Conservation (phyloP, 2,113 vertebrate genomes). For the Otis tarda region DNA sequence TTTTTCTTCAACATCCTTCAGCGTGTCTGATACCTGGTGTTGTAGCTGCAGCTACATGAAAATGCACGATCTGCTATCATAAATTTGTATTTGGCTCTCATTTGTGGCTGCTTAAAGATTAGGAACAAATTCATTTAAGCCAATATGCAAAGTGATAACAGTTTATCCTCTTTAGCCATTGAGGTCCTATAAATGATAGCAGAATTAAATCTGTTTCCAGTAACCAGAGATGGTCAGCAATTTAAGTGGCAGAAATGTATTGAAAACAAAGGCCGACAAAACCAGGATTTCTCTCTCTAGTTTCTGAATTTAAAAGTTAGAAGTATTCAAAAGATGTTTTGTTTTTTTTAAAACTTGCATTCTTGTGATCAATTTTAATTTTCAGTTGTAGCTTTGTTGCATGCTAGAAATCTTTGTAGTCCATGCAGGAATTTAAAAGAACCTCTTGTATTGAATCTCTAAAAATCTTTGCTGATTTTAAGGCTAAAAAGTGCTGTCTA, state of each 20-base stretch:
- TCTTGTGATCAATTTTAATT: not conserved
- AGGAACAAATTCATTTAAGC: constrained; percentile 9
- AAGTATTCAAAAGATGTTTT: not conserved
- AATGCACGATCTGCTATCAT: not conserved
- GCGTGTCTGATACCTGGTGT: not conserved
- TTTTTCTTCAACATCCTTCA: not conserved
- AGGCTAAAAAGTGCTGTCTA: not conserved
- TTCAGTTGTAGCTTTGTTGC: not conserved
- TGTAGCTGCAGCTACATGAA: not conserved
- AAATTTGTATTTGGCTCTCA: not conserved
- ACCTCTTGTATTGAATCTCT: not conserved
- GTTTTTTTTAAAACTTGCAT: not conserved
- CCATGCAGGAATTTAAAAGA: not conserved
- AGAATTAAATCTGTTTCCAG: not conserved
- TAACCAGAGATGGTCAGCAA: not conserved
- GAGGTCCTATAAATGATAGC: not conserved
- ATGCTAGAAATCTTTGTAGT: not conserved
- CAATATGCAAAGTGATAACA: not conserved
- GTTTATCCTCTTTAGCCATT: not conserved
- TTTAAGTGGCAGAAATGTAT: not conserved
- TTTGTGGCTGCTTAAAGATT: not conserved
- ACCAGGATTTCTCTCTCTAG: not conserved
- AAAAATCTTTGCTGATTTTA: not conserved
- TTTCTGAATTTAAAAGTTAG: not conserved
- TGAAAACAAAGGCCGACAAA: not conserved